Conservation (phyloP, 2,113 vertebrate species). For the Tragelaphus imberbis region DNA sequence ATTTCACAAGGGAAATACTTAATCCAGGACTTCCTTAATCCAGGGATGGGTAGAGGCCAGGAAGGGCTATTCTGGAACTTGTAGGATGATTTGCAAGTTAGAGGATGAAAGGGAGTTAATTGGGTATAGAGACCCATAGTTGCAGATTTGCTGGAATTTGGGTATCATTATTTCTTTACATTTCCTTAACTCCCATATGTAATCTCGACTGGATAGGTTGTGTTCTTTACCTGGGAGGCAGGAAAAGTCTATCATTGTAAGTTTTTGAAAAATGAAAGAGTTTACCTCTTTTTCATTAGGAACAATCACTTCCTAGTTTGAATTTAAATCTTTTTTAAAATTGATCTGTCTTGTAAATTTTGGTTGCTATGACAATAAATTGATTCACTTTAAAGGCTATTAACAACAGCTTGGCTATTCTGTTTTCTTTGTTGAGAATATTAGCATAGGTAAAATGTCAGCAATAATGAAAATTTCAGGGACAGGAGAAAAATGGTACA, state of each 20-base stretch:
- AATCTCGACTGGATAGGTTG: not conserved
- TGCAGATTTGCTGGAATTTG: not conserved
- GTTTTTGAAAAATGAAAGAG: conserved; percentile 36
- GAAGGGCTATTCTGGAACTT: not conserved
- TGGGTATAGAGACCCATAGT: not conserved
- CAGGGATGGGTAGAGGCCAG: not conserved
- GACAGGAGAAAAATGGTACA: conserved; percentile 36
- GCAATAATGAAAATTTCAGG: conserved; percentile 44
- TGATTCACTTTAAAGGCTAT: conserved; percentile 63
- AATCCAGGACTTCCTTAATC: not conserved
- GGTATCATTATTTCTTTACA: not conserved
- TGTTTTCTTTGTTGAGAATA: conserved; percentile 48
- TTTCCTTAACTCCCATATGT: not conserved
- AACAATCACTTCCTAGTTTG: conserved; percentile 25
- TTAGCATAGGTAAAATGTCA: conserved; percentile 58
- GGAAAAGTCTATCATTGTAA: not conserved
- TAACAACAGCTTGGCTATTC: conserved; percentile 49
- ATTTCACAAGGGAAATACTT: not conserved
- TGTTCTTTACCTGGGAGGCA: not conserved
- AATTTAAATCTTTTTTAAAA: conserved; percentile 58
- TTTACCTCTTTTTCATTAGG: not conserved
- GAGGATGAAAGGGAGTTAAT: not conserved
- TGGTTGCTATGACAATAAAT: conserved; percentile 71
- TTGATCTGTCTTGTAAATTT: conserved; percentile 68
- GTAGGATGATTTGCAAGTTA: not conserved